A percentile compares a stretch with the other conserved stretches of the same genome.
phyloP scores from a whole-genome alignment of 2,888 invertebrate genomes.

The Drosophila nr. medialis region DNA sequence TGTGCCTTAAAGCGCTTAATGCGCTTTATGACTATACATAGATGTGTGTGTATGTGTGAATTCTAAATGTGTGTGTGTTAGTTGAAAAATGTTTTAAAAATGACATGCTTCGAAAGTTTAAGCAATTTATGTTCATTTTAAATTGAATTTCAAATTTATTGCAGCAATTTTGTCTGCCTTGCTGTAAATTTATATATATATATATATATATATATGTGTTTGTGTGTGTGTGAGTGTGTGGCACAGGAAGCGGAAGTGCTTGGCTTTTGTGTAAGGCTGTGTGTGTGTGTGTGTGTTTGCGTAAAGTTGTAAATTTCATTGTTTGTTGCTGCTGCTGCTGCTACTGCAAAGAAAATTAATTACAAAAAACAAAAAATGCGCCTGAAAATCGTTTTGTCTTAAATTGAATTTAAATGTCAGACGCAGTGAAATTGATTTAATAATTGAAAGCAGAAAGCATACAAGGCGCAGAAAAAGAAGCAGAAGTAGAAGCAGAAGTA shows the following conservation, averaged over 20 bases:
- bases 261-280: slow-evolving; percentile 53
- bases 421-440: slow-evolving; percentile 45
- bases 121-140: slow-evolving; percentile 85
- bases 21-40: slow-evolving; percentile 57
- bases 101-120: slow-evolving; percentile 84
- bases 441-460: slow-evolving; percentile 28
- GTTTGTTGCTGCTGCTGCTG: slow-evolving; percentile 36
- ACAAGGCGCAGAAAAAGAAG: background rate
- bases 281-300: slow-evolving; percentile 21
- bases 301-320: slow-evolving; percentile 76
- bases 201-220: slow-evolving; percentile 11
- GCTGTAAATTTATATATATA: slow-evolving; percentile 18
- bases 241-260: slow-evolving; percentile 74
- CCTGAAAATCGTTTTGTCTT: slow-evolving; percentile 36
- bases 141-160: slow-evolving; percentile 85
- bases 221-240: slow-evolving; percentile 20
- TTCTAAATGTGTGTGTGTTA: slow-evolving; percentile 63
- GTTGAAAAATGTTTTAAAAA: slow-evolving; percentile 84
- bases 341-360: slow-evolving; percentile 68
- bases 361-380: slow-evolving; percentile 60
- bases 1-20: slow-evolving; percentile 82
- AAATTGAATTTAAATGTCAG: slow-evolving; percentile 47
- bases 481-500: no score
- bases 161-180: slow-evolving; percentile 77
- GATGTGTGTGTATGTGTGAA: slow-evolving; percentile 24